These are phyloP conservation scores for Atherinomorus stipes DNA, from an alignment of 2,113 vertebrate genomes.

Conservation along the genomic window DNA sequence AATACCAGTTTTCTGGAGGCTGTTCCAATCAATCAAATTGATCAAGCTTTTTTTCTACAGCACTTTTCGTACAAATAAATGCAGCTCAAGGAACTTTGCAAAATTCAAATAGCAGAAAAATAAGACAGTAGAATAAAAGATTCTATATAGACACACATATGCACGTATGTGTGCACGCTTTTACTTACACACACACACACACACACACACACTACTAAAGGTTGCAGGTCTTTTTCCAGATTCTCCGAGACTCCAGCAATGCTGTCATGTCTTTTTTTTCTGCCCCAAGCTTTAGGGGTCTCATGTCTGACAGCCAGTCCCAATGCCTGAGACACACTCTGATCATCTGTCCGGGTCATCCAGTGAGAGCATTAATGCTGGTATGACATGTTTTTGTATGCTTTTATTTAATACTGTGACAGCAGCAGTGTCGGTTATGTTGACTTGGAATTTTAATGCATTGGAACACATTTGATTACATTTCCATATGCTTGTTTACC, in stretches of 20 bases:
- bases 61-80: no score
- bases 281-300: constrained; percentile 34
- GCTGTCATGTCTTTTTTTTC: constrained; percentile 22
- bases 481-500: neutral
- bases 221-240: constrained; percentile 27
- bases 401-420: constrained; percentile 7
- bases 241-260: constrained; percentile 17
- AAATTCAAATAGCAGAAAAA: no score
- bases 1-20: constrained; percentile 29
- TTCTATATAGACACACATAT: no score
- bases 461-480: neutral
- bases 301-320: constrained; percentile 65
- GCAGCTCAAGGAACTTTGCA: no score
- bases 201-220: no score
- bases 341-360: constrained; percentile 60
- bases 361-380: constrained; percentile 47
- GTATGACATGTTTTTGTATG: constrained; percentile 27
- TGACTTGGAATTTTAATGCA: neutral
- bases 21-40: no score
- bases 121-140: no score
- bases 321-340: constrained; percentile 54
- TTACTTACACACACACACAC: no score
- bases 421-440: neutral
- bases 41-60: no score
- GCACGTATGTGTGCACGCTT: no score